phyloP scores from a whole-genome alignment of 2,797 vertebrate species.

The Margarornis squamiger region DNA sequence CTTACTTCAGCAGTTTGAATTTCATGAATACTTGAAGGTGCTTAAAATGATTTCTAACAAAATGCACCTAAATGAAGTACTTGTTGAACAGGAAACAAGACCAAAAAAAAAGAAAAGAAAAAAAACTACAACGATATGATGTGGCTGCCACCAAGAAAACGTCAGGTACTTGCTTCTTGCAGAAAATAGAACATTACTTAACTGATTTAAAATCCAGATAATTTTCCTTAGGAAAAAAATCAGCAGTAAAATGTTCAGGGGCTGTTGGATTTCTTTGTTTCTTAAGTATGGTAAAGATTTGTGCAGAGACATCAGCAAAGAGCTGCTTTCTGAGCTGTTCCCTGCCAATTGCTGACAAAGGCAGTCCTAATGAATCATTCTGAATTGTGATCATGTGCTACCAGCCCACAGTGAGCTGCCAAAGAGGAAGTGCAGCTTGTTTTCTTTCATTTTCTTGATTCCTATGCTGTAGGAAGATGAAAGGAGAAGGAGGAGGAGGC shows the following conservation, averaged over 20 bases:
- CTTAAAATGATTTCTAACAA: background rate
- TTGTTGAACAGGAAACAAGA: background rate
- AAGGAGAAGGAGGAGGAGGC: slow-evolving; percentile 60
- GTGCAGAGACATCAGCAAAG: slow-evolving; percentile 27
- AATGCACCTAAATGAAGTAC: background rate
- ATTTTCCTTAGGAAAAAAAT: background rate
- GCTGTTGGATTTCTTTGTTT: slow-evolving; percentile 19
- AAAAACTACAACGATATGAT: background rate
- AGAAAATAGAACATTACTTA: background rate
- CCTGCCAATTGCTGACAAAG: slow-evolving; percentile 78
- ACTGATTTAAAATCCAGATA: slow-evolving; percentile 28
- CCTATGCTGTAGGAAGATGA: slow-evolving; percentile 71
- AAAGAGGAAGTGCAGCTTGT: slow-evolving; percentile 85
- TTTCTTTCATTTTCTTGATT: slow-evolving; percentile 71
- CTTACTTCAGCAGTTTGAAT: background rate
- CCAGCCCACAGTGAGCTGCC: slow-evolving; percentile 72
- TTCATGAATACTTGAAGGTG: background rate
- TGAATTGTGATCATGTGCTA: slow-evolving; percentile 84
- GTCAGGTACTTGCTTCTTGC: background rate
- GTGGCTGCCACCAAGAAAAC: background rate
- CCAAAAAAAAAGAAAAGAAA: background rate
- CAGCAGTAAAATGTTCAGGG: background rate
- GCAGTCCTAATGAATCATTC: slow-evolving; percentile 76
- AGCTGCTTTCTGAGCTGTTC: slow-evolving; percentile 66
- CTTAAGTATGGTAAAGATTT: background rate